Evolutionary conservation across 2,888 invertebrate genomes (phyloP).

Genomic region (Xanthorhoe designata): DNA sequence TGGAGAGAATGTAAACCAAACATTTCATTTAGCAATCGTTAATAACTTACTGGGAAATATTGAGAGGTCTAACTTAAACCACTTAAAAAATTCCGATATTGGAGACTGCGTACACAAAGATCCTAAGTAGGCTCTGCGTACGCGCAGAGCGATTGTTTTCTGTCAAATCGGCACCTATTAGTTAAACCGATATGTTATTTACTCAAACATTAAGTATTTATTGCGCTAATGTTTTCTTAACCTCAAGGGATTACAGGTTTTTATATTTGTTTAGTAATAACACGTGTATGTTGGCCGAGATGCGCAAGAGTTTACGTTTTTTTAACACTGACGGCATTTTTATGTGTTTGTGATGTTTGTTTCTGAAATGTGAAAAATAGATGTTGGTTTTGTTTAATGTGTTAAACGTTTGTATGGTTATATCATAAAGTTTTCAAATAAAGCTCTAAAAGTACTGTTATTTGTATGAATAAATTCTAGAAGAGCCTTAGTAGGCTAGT

Average conservation of each 20-base stretch:
- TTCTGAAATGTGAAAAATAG: slow-evolving; percentile 35
- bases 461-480: not conserved
- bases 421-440: not conserved
- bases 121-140: slow-evolving; percentile 49
- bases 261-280: slow-evolving; percentile 77
- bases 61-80: slow-evolving; percentile 31
- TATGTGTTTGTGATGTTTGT: slow-evolving; percentile 39
- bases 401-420: slow-evolving; percentile 8
- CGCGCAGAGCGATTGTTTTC: slow-evolving; percentile 70
- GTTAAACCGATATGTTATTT: slow-evolving; percentile 68
- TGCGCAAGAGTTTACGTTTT: slow-evolving; percentile 45
- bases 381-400: slow-evolving; percentile 34
- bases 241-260: slow-evolving; percentile 82
- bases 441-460: not conserved
- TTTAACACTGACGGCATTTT: slow-evolving; percentile 41
- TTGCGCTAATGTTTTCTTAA: slow-evolving; percentile 81
- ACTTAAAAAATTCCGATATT: slow-evolving; percentile 45
- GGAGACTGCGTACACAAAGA: slow-evolving; percentile 33
- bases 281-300: slow-evolving; percentile 59
- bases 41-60: slow-evolving; percentile 38
- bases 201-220: slow-evolving; percentile 72
- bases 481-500: not conserved
- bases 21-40: slow-evolving; percentile 35
- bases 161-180: slow-evolving; percentile 77
- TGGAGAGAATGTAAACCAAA: slow-evolving; percentile 31